phyloP scores from a whole-genome alignment of 2,113 vertebrate genomes.

The Climacteris rufus region DNA sequence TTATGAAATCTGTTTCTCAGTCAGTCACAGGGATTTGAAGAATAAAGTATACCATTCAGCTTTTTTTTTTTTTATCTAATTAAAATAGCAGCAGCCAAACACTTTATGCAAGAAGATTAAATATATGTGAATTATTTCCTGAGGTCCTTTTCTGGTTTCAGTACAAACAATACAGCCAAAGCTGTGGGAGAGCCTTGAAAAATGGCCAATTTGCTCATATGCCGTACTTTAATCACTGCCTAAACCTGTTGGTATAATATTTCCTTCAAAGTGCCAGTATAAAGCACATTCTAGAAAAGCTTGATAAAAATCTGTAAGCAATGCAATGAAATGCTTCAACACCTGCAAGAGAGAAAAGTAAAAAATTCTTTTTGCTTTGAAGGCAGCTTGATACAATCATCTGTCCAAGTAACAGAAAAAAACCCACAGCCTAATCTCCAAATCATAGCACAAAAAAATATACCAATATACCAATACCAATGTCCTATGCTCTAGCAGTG shows the following conservation, averaged over 20 bases:
- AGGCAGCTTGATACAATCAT: neutral
- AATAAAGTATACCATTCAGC: neutral
- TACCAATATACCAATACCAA: neutral
- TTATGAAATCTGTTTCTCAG: neutral
- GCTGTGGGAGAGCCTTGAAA: slow-evolving; percentile 14
- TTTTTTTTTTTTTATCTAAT: neutral
- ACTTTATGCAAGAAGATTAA: neutral
- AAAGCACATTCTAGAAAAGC: slow-evolving; percentile 7
- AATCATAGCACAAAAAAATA: neutral
- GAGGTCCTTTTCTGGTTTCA: slow-evolving; percentile 22
- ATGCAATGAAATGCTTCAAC: neutral
- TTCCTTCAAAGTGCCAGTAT: slow-evolving; percentile 24
- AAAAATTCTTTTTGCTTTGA: neutral
- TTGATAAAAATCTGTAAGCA: slow-evolving; percentile 8
- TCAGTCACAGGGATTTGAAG: neutral
- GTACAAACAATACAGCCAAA: neutral
- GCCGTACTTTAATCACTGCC: neutral
- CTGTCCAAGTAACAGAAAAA: neutral
- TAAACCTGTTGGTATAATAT: slow-evolving; percentile 10
- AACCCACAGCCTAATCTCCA: neutral
- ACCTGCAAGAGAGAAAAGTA: neutral
- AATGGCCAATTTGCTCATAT: neutral
- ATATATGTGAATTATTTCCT: neutral
- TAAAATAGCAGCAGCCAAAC: neutral
- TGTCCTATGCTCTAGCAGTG: neutral